Evolutionary conservation across 2,797 vertebrate species (phyloP).

Genomic region (Gobio occitaniae): DNA sequence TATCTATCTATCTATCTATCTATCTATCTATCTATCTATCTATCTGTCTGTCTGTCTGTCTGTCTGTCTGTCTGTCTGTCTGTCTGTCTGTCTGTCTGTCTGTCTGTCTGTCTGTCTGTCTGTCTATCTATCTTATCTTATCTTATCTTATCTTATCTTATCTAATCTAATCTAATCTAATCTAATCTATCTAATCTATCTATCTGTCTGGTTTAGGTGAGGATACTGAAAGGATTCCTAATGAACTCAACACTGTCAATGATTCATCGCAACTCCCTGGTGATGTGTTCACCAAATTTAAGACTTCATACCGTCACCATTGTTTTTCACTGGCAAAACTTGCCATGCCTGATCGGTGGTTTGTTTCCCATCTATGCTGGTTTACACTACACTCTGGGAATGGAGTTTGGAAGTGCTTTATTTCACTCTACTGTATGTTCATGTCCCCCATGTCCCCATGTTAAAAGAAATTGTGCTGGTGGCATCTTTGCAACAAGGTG

Average conservation of each 20-base stretch:
- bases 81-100: background rate
- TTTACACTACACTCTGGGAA: slow-evolving; percentile 69
- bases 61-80: background rate
- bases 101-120: background rate
- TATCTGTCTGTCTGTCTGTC: too few species aligned
- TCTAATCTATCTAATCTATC: too few species aligned
- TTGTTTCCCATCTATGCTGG: slow-evolving; percentile 92
- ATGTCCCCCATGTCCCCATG: slow-evolving; percentile 88
- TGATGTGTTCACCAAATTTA: slow-evolving; percentile 91
- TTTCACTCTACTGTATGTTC: slow-evolving; percentile 86
- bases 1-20: too few species aligned
- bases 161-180: too few species aligned
- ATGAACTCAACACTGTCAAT: background rate
- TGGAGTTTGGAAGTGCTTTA: slow-evolving; percentile 69
- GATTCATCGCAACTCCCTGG: slow-evolving; percentile 80
- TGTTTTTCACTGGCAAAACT: slow-evolving; percentile 93
- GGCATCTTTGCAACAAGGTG: background rate
- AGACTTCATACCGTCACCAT: slow-evolving; percentile 91
- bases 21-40: too few species aligned
- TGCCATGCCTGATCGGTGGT: slow-evolving; percentile 88
- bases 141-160: too few species aligned
- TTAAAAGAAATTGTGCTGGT: slow-evolving; percentile 90
- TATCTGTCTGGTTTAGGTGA: background rate
- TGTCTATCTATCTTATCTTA: background rate
- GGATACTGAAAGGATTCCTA: background rate